Conservation (phyloP, 1,140 invertebrate genomes). For the Planococcus citri region DNA sequence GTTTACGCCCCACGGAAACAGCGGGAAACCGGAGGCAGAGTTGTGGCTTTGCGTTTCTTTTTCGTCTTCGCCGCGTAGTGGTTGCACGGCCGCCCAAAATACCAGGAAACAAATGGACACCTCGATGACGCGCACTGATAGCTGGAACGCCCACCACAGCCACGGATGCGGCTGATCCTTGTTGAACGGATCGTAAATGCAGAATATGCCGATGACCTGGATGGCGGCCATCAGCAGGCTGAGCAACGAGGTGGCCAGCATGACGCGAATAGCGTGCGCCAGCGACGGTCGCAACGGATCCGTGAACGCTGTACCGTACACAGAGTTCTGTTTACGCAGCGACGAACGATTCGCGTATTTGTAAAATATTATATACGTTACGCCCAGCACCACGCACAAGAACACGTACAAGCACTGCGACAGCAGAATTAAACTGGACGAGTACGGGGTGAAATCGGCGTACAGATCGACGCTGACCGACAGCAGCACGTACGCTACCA, state of each 20-base stretch:
- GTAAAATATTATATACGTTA: slow-evolving; percentile 75
- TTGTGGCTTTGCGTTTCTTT: slow-evolving; percentile 34
- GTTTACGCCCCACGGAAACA: slow-evolving; percentile 53
- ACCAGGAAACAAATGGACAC: slow-evolving; percentile 67
- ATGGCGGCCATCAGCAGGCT: slow-evolving; percentile 67
- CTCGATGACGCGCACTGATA: slow-evolving; percentile 67
- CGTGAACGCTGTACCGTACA: slow-evolving; percentile 33
- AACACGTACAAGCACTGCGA: slow-evolving; percentile 72
- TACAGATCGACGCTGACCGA: slow-evolving; percentile 65
- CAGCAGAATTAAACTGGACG: slow-evolving; percentile 51
- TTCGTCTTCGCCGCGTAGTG: slow-evolving; percentile 34
- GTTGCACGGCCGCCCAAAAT: slow-evolving; percentile 56
- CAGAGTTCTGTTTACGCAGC: slow-evolving; percentile 34
- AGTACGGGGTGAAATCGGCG: slow-evolving; percentile 34
- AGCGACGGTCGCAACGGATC: slow-evolving; percentile 35
- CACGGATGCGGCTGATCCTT: slow-evolving; percentile 45
- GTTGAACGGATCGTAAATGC: slow-evolving; percentile 43
- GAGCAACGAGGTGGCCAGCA: slow-evolving; percentile 65
- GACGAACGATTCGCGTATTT: slow-evolving; percentile 36
- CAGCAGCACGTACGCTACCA: slow-evolving; percentile 51
- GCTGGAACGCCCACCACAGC: slow-evolving; percentile 81
- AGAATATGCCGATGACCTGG: slow-evolving; percentile 70
- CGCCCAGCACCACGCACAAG: slow-evolving; percentile 60
- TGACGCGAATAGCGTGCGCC: slow-evolving; percentile 67
- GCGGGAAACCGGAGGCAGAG: slow-evolving; percentile 45